phyloP scores from a whole-genome alignment of 92 coral and sea anemone genomes.

The Hydrozoanthus gracilis region DNA sequence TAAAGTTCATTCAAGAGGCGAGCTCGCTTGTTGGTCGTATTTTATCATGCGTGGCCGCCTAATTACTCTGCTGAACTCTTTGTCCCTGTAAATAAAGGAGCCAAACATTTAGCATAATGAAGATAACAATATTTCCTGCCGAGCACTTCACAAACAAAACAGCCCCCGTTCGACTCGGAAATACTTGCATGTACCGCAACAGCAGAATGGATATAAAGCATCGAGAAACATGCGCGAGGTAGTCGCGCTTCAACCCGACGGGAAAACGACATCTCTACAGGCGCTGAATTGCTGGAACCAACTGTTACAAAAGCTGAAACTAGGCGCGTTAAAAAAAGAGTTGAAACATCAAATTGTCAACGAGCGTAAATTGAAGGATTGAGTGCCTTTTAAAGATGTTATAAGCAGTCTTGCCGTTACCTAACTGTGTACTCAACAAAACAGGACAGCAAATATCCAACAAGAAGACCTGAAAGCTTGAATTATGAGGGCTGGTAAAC shows the following conservation, averaged over 20 bases:
- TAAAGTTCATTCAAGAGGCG: not conserved
- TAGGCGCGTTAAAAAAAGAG: not conserved
- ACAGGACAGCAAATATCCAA: not conserved
- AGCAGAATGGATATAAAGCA: slow-evolving; percentile 19
- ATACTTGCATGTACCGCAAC: slow-evolving; percentile 30
- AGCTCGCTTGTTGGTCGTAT: slow-evolving; percentile 11
- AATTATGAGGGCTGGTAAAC: slow-evolving; percentile 14
- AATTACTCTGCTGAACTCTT: slow-evolving; percentile 35
- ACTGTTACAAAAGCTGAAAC: not conserved
- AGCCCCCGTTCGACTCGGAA: slow-evolving; percentile 43
- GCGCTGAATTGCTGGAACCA: not conserved
- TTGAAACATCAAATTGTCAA: no score
- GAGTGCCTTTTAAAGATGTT: not conserved
- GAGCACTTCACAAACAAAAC: slow-evolving; percentile 38
- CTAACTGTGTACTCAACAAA: not conserved
- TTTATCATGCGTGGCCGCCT: slow-evolving; percentile 31
- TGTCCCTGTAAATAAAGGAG: slow-evolving; percentile 39
- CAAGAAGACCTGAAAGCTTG: not conserved
- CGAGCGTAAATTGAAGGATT: not conserved
- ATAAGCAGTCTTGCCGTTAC: not conserved
- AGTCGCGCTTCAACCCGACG: not conserved
- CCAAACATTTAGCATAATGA: slow-evolving; percentile 33
- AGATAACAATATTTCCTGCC: slow-evolving; percentile 44
- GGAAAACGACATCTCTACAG: not conserved
- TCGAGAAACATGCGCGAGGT: not conserved